Conservation (phyloP, 2,797 vertebrate species). For the Esox lucius region DNA sequence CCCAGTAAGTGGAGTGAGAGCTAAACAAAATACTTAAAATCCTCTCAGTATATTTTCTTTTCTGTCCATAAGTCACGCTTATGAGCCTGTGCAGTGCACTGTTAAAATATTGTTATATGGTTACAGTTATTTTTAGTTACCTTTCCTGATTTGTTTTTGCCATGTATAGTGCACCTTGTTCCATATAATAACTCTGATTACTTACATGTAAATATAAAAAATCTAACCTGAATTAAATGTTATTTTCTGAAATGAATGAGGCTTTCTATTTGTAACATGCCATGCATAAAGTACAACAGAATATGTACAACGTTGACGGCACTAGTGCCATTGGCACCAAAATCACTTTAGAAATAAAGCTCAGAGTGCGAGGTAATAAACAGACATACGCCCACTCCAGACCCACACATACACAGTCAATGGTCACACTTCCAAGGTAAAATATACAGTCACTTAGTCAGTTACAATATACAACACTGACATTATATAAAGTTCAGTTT, state of each 20-base stretch:
- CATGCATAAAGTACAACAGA: conserved; percentile 29
- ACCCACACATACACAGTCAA: conserved; percentile 45
- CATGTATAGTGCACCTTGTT: conserved; percentile 66
- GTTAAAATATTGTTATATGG: conserved; percentile 75
- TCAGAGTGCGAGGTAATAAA: neutral
- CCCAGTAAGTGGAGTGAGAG: conserved; percentile 57
- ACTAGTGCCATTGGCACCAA: neutral
- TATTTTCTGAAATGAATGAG: conserved; percentile 56
- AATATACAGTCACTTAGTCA: conserved; percentile 28
- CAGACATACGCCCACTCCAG: conserved; percentile 39
- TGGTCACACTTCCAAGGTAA: conserved; percentile 28
- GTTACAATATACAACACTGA: conserved; percentile 40
- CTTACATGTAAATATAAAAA: conserved; percentile 65
- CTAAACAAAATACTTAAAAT: conserved; percentile 71
- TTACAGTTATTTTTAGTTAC: conserved; percentile 71
- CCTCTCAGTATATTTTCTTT: conserved; percentile 72
- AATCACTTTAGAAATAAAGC: neutral
- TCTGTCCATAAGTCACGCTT: conserved; percentile 63
- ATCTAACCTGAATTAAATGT: conserved; percentile 54
- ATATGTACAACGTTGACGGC: conserved; percentile 29
- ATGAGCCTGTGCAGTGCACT: conserved; percentile 47
- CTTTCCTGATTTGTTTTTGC: conserved; percentile 52
- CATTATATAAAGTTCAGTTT: conserved; percentile 28
- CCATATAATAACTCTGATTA: conserved; percentile 61
- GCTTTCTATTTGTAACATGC: conserved; percentile 34